Evolutionary conservation across 2,888 invertebrate species (phyloP), one percentile per base, ranked within the genome.

Genomic region (Mythimna impura): DNA sequence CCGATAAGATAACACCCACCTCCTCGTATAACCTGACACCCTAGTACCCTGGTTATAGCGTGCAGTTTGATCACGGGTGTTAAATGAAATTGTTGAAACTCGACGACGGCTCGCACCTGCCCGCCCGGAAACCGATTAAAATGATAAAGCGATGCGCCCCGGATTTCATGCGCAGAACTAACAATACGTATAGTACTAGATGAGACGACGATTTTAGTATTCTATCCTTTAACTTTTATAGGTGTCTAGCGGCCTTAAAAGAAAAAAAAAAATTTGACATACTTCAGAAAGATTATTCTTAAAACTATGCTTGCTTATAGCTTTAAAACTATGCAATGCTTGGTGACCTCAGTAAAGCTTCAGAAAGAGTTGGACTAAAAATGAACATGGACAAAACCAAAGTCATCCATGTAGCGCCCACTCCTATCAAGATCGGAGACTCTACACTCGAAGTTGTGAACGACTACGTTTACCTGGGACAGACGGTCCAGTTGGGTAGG

Each of bases 111-210:
- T 89, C 90, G 88, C 93, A 93, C 93, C 93, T 93, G 93, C 90
- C 87, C 86, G 86, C 85, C 88, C 86, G 90, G 89, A 93, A 94
- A 93, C 92, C 93, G 93, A 94, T 94, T 94, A 94, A 94, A 93
- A 93, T 94, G 93, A 94, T 94, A 92, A 93, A 94, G 90, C 90
- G 93, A 87, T 89, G 90, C 87, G 83, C 74, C 80, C 67, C 73
- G 86, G 87, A 87, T 88, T 87, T 78, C 61, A 58, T 73, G 62
- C 66, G n/a, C 22, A 30, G 73, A 75, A 63, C 58, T 43, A 69
- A 6, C 5, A 78, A 65, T 66, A 40, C 14, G 17, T 47, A 47
- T 47, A 20, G 7, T 61, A 36, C 81, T 87, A 50, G 89, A 89
- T 75, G 50, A 6, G 82, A 14, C 20, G 30, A 55, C 54, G 14